Percentiles rank a stretch among this genome's conserved stretches.
These are phyloP conservation scores for Montipora capricornis DNA, from an alignment of 64 coral and sea anemone genomes.

Conservation along the genomic window DNA sequence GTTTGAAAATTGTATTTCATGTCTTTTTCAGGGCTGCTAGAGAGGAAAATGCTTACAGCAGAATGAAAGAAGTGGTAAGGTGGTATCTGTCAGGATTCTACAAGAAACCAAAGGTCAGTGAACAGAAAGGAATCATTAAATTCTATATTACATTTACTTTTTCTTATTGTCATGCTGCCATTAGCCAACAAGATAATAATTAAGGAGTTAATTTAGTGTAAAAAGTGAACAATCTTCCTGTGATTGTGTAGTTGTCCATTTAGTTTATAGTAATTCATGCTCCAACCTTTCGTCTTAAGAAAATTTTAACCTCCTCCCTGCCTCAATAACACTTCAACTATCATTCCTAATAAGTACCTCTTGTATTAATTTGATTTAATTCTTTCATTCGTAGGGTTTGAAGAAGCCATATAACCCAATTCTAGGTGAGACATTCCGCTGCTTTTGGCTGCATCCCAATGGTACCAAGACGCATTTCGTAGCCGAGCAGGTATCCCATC, in stretches of 20 bases:
- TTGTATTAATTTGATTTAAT: background rate
- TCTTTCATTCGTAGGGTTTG: slow-evolving; percentile 59
- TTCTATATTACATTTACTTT: no score
- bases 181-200: no score
- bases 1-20: no score
- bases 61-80: slow-evolving; percentile 97
- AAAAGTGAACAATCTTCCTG: no score
- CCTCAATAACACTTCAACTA: no score
- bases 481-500: slow-evolving; percentile 95
- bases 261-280: no score
- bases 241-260: no score
- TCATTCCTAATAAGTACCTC: background rate
- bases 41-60: slow-evolving; percentile 87
- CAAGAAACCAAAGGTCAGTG: slow-evolving; percentile 97
- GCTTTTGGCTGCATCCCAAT: slow-evolving; percentile 89
- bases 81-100: slow-evolving; percentile 99
- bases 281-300: no score
- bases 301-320: no score
- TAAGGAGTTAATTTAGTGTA: no score
- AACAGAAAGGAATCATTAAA: background rate
- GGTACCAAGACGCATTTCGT: slow-evolving; percentile 92
- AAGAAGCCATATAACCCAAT: slow-evolving; percentile 99
- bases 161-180: no score
- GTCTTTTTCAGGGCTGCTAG: slow-evolving; percentile 73
- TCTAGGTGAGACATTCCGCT: slow-evolving; percentile 96